A percentile compares a stretch with the other conserved stretches of the same genome.
Conservation (phyloP, 2,113 vertebrate genomes). For the Thamnophis sirtalis region DNA sequence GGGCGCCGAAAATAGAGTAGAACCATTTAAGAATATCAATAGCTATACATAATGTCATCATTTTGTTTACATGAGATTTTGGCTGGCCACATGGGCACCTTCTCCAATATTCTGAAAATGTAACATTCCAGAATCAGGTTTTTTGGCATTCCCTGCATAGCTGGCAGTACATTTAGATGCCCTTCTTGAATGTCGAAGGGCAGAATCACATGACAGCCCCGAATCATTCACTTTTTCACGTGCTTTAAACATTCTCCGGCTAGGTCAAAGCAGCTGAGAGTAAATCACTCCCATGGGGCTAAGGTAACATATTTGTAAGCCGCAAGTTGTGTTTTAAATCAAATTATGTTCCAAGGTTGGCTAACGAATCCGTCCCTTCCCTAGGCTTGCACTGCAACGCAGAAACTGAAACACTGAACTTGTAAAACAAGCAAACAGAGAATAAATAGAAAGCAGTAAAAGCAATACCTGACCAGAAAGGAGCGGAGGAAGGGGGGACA, state of each 20-base stretch:
- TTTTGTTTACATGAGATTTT: neutral
- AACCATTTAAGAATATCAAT: constrained; percentile 8
- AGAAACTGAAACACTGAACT: constrained; percentile 46
- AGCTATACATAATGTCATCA: neutral
- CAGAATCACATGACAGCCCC: neutral
- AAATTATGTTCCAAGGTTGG: neutral
- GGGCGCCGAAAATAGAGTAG: constrained; percentile 11
- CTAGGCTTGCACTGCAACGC: constrained; percentile 38
- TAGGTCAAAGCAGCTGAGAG: neutral
- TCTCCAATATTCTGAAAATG: neutral
- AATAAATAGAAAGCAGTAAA: constrained; percentile 73
- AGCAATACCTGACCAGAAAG: constrained; percentile 99
- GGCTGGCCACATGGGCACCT: neutral
- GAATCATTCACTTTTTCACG: neutral
- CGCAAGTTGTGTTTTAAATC: neutral
- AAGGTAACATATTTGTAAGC: neutral
- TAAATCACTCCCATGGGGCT: neutral
- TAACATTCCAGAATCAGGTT: neutral
- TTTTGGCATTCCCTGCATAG: neutral
- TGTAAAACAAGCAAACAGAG: constrained; percentile 62
- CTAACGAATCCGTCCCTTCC: constrained; percentile 63
- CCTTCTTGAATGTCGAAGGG: neutral
- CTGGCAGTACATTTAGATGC: neutral
- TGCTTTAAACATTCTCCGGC: neutral
- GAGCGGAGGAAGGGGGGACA: constrained; percentile 94